A percentile compares a stretch with the other conserved stretches of the same genome.
These are phyloP conservation scores for Chaetophractus vellerosus DNA, from an alignment of 2,797 vertebrate genomes.

Conservation along the genomic window DNA sequence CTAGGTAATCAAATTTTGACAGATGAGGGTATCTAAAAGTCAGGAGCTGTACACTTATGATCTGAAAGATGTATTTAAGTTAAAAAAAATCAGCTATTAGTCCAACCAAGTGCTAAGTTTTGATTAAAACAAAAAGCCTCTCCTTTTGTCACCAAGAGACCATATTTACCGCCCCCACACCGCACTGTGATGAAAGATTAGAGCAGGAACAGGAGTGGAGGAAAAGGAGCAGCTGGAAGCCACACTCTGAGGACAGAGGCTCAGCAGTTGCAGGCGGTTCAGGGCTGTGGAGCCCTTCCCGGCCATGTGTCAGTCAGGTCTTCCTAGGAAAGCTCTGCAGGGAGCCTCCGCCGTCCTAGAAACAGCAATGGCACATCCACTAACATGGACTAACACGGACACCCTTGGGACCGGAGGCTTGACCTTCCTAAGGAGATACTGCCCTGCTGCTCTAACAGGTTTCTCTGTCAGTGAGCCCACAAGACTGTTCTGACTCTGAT, in stretches of 20 bases:
- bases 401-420: background rate
- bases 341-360: background rate
- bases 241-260: background rate
- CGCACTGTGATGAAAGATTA: background rate
- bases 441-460: background rate
- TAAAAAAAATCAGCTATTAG: background rate
- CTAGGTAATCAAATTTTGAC: background rate
- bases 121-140: constrained; percentile 22
- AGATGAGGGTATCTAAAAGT: constrained; percentile 20
- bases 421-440: background rate
- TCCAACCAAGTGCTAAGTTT: background rate
- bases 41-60: background rate
- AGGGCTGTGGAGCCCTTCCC: background rate
- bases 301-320: background rate
- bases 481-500: background rate
- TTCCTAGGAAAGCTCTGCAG: no score
- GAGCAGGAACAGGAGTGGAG: background rate
- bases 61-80: background rate
- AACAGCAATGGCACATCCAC: background rate
- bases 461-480: background rate
- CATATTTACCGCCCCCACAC: background rate
- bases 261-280: background rate
- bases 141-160: background rate
- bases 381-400: background rate
- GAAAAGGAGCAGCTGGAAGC: background rate